These are phyloP conservation scores for Venustaconcha ellipsiformis DNA, from an alignment of 1,140 invertebrate genomes.

Conservation along the genomic window DNA sequence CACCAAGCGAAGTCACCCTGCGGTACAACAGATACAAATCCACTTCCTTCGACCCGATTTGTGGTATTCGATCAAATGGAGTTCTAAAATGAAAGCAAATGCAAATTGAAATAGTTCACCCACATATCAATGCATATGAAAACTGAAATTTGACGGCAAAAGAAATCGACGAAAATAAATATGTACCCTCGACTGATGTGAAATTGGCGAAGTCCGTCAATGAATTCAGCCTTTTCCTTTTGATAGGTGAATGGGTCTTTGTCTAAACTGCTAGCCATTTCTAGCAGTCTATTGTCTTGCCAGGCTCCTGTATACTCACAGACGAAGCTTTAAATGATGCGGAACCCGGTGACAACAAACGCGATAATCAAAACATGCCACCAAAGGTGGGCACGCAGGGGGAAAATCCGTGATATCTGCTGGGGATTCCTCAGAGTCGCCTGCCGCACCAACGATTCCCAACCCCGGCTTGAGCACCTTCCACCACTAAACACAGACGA, in stretches of 20 bases:
- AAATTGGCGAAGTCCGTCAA: slow-evolving; percentile 84
- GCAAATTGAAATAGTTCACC: background rate
- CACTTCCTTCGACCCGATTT: slow-evolving; percentile 88
- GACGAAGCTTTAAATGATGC: slow-evolving; percentile 31
- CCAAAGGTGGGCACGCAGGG: slow-evolving; percentile 54
- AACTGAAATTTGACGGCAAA: slow-evolving; percentile 10
- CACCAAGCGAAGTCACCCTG: slow-evolving; percentile 89
- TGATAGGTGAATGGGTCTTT: slow-evolving; percentile 80
- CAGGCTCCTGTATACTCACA: slow-evolving; percentile 31
- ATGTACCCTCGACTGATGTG: slow-evolving; percentile 87
- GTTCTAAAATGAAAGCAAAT: slow-evolving; percentile 74
- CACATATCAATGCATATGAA: slow-evolving; percentile 7
- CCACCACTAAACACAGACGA: slow-evolving; percentile 36
- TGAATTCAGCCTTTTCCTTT: slow-evolving; percentile 80
- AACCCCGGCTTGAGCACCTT: slow-evolving; percentile 43
- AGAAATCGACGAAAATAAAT: slow-evolving; percentile 17
- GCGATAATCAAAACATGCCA: slow-evolving; percentile 53
- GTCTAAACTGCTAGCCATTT: slow-evolving; percentile 79
- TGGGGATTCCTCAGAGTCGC: slow-evolving; percentile 47
- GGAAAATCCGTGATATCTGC: slow-evolving; percentile 63
- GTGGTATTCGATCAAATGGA: slow-evolving; percentile 80
- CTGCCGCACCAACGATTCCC: slow-evolving; percentile 44
- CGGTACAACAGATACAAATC: slow-evolving; percentile 92
- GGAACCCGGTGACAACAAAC: slow-evolving; percentile 44
- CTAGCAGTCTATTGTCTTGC: slow-evolving; percentile 37